Evolutionary conservation across 1,140 invertebrate genomes (phyloP).

Genomic region (Stratiolaelaps scimitus): DNA sequence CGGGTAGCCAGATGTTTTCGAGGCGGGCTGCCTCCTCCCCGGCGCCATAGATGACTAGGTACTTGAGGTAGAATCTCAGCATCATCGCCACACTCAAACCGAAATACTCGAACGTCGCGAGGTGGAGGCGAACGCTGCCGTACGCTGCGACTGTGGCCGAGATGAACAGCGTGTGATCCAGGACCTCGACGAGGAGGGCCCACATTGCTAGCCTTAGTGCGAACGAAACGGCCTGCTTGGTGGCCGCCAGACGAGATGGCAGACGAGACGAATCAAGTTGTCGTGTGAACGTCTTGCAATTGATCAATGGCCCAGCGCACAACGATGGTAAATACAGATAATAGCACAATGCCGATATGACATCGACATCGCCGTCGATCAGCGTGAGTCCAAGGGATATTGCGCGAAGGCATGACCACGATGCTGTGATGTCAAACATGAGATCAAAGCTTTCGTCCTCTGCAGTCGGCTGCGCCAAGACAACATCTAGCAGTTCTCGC

Average conservation of each 20-base stretch:
- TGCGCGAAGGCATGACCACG: constrained; percentile 5
- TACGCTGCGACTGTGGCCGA: not conserved
- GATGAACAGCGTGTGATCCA: constrained; percentile 4
- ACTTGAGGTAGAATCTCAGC: not conserved
- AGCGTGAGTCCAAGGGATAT: constrained; percentile 5
- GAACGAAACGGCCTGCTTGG: not conserved
- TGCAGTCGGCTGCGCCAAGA: not conserved
- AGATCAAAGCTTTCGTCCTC: not conserved
- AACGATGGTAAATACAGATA: constrained; percentile 5
- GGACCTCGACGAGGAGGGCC: not conserved
- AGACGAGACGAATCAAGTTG: not conserved
- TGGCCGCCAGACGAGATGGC: not conserved
- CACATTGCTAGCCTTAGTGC: not conserved
- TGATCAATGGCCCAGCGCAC: not conserved
- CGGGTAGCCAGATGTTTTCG: constrained; percentile 7
- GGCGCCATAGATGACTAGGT: not conserved
- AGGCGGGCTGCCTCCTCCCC: constrained; percentile 4
- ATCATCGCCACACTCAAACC: not conserved
- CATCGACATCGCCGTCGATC: not conserved
- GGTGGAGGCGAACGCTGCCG: not conserved
- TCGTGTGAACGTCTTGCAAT: not conserved
- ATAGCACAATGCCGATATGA: not conserved
- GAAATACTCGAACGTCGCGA: not conserved
- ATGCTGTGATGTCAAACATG: not conserved
- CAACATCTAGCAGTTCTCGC: not conserved